These are phyloP conservation scores for Heteronetta atricapilla DNA, from an alignment of 2,113 vertebrate species.

Conservation along the genomic window DNA sequence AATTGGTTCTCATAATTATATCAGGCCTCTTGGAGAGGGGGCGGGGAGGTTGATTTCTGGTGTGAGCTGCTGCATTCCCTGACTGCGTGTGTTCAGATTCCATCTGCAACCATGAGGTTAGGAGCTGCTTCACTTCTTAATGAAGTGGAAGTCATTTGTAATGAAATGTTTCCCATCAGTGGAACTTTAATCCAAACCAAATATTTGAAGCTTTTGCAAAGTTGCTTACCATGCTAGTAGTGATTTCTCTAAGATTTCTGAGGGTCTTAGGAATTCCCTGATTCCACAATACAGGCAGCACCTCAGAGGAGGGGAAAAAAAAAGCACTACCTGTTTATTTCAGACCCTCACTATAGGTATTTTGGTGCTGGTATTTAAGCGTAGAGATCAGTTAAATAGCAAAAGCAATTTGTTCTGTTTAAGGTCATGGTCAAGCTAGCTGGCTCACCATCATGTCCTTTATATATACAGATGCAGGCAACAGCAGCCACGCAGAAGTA, in stretches of 20 bases:
- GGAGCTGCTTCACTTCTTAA: not conserved
- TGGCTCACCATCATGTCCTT: not conserved
- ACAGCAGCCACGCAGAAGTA: not conserved
- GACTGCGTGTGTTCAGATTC: not conserved
- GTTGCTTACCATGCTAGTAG: not conserved
- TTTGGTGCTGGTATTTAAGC: too few relatives aligned
- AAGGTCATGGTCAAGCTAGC: not conserved
- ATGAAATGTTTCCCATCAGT: not conserved
- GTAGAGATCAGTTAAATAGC: not conserved
- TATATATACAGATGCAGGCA: not conserved
- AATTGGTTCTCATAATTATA: not conserved
- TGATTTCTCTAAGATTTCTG: not conserved
- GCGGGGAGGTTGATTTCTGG: not conserved
- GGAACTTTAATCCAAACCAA: not conserved
- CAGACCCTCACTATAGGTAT: not conserved
- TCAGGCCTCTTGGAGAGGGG: not conserved
- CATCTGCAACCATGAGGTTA: not conserved
- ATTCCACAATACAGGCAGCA: not conserved
- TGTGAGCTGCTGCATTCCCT: not conserved
- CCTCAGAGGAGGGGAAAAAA: not conserved
- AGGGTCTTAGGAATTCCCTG: not conserved
- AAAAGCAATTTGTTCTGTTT: not conserved
- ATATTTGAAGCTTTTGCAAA: not conserved
- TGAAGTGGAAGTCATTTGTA: not conserved
- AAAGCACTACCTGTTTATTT: not conserved